Evolutionary conservation across 1,140 invertebrate genomes (phyloP).

Genomic region (Aricia agestis): DNA sequence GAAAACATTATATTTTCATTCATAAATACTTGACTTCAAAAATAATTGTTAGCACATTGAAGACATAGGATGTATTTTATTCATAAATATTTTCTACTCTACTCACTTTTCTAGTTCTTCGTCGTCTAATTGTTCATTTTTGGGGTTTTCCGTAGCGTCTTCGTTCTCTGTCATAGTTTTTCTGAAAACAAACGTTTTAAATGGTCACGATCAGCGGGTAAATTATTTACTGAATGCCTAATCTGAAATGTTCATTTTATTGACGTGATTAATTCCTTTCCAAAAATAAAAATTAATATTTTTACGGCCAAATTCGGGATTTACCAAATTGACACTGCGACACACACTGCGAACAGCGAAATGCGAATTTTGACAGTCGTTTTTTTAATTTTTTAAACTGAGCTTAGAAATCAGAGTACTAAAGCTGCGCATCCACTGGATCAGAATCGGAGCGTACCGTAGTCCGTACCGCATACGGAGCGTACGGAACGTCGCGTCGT

Average conservation of each 20-base stretch:
- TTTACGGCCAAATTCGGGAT: neutral
- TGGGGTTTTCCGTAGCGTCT: conserved; percentile 59
- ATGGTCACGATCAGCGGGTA: neutral
- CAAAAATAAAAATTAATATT: too few species aligned
- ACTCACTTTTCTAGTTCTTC: conserved; percentile 67
- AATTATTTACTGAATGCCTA: neutral
- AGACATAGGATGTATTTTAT: neutral
- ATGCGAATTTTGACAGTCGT: neutral
- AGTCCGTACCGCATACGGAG: too few species aligned
- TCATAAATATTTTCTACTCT: neutral
- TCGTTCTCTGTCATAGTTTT: conserved; percentile 73
- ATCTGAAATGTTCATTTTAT: conserved; percentile 12
- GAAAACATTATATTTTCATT: neutral
- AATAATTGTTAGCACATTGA: too few species aligned
- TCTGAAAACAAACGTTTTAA: conserved; percentile 16
- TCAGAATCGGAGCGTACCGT: too few species aligned
- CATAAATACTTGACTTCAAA: neutral
- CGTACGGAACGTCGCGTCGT: too few species aligned
- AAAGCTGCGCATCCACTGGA: too few species aligned
- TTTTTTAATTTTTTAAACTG: too few species aligned
- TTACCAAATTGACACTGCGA: neutral
- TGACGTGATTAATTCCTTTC: neutral
- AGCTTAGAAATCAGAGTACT: too few species aligned
- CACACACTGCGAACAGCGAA: too few species aligned
- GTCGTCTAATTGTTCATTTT: conserved; percentile 64